Base-by-base conservation (phyloP, 1,140 invertebrate species). In the Carcinoscorpius rotundicauda region DNA sequence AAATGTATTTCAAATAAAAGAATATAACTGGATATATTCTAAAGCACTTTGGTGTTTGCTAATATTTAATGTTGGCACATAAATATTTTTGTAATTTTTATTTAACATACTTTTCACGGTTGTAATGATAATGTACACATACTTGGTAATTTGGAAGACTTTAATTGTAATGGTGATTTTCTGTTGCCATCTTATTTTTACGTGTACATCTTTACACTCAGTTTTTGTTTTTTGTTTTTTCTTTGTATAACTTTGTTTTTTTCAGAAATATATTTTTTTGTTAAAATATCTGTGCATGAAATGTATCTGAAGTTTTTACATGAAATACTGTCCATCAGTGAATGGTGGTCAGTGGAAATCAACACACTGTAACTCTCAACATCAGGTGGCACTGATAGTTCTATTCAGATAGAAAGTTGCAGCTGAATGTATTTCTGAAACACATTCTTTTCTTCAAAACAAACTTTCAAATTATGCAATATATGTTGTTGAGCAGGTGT, bases 381-480 rank as follows among this genome's bases (percentile, higher is more conserved):
- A n/a, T n/a, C n/a, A n/a, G 4, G 86, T 92, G 5, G 91, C 92
- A 10, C 84, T 97, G 29, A 85, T 97, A 66, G 81, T 97, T 53
- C 92, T 92, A 4, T 97, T 93, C 74, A 80, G 94, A 95, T 72
- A 81, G 95, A 59, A 78, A 85, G 67, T 77, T 80, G 48, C 93
- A 98, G 73, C 79, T 98, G 6, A 76, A 83, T 11, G 79, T 84
- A 63, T 93, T 95, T 73, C 79, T 95, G 58, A 85, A 86, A 70
- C 90, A 93, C 93, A 97, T 78, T 86, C 87, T 10, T 92, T 93
- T 75, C 79, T 98, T 58, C 86, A 91, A 66, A 79, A 84, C 49
- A 95, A 98, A 78, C 83, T 87, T 72, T 81, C 97, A 29, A 88
- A 94, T 73, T 98, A 97, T 79, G 80, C 85, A 64, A 92, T 98